phyloP scores from a whole-genome alignment of 2,888 invertebrate genomes.

The Scaptomyza caliginosa region DNA sequence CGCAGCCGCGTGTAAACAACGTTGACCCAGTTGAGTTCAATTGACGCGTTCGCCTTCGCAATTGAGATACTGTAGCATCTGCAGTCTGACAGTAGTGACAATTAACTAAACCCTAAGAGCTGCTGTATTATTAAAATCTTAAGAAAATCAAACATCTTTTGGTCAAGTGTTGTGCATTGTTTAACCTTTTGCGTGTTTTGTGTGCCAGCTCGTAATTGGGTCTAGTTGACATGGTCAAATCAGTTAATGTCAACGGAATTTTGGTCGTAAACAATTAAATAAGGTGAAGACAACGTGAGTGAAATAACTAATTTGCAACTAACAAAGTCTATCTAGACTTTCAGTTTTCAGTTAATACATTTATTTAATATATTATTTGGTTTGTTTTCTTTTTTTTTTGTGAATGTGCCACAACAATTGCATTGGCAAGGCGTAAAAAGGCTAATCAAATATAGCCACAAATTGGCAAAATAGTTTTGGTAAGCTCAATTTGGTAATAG shows the following conservation, averaged over 20 bases:
- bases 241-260: not conserved
- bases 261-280: not conserved
- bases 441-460: slow-evolving; percentile 13
- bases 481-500: slow-evolving; percentile 35
- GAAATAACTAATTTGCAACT: slow-evolving; percentile 68
- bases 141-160: not conserved
- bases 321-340: slow-evolving; percentile 45
- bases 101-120: too few relatives aligned
- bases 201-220: not conserved
- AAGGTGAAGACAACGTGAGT: slow-evolving; percentile 17
- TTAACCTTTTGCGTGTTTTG: not conserved
- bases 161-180: not conserved
- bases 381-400: not conserved
- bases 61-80: not conserved
- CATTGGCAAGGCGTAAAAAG: slow-evolving; percentile 14
- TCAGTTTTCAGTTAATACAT: slow-evolving; percentile 24
- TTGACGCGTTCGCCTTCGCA: slow-evolving; percentile 38
- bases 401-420: slow-evolving; percentile 1
- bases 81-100: too few relatives aligned
- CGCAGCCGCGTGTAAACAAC: slow-evolving; percentile 31
- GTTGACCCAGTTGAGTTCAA: slow-evolving; percentile 61
- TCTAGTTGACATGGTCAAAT: not conserved
- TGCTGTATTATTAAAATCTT: not conserved
- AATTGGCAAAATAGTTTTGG: slow-evolving; percentile 26
- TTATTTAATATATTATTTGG: not conserved